phyloP scores from a whole-genome alignment of 2,888 invertebrate genomes.

The Acanthacorydalis orientalis region DNA sequence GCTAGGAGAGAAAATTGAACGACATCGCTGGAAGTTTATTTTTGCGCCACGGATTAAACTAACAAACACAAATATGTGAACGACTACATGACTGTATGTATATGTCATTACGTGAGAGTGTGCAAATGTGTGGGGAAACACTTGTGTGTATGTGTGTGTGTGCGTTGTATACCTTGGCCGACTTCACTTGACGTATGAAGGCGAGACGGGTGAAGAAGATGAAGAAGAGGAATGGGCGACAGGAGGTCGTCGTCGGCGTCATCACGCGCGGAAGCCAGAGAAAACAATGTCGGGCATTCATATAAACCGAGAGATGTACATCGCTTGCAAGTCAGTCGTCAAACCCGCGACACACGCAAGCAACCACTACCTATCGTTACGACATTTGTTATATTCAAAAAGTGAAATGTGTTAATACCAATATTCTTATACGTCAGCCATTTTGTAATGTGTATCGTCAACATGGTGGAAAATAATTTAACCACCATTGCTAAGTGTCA shows the following conservation, averaged over 20 bases:
- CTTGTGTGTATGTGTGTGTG: not conserved
- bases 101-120: no score
- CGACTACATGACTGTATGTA: no score
- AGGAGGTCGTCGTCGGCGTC: not conserved
- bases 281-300: constrained; percentile 21
- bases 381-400: not conserved
- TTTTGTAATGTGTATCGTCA: no score
- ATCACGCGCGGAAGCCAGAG: constrained; percentile 14
- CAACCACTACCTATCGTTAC: not conserved
- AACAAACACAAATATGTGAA: no score
- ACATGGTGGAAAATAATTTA: no score
- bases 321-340: constrained; percentile 7
- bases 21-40: no score
- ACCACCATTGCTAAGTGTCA: no score
- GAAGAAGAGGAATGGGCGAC: not conserved
- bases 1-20: no score
- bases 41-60: no score
- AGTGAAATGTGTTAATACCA: not conserved
- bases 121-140: not conserved
- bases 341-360: constrained; percentile 5
- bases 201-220: no score
- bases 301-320: constrained; percentile 12
- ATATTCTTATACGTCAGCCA: no score
- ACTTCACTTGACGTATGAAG: no score
- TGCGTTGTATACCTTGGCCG: not conserved